Evolutionary conservation across 2,888 invertebrate genomes (phyloP).

Genomic region (Beris morrisii): DNA sequence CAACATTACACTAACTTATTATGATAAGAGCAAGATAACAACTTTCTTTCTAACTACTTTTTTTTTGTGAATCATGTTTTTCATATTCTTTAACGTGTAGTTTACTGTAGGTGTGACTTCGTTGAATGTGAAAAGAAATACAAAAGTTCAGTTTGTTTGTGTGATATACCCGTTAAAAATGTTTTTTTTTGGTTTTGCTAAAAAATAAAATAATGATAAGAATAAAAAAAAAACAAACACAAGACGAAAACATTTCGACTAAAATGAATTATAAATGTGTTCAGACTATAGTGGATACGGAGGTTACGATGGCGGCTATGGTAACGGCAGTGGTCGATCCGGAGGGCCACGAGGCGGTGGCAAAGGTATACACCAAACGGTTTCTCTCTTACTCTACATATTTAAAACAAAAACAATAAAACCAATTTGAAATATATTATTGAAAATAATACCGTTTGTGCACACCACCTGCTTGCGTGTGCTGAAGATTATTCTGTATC

Average conservation of each 20-base stretch:
- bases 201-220: conserved; percentile 4
- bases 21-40: no score
- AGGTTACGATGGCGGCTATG: conserved; percentile 86
- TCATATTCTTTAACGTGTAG: no score
- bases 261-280: conserved; percentile 32
- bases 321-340: conserved; percentile 78
- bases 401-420: conserved; percentile 4
- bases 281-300: conserved; percentile 85
- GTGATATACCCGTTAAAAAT: background rate
- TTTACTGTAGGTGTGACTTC: no score
- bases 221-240: background rate
- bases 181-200: background rate
- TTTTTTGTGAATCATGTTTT: no score
- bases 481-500: conserved; percentile 1
- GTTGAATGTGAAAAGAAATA: no score
- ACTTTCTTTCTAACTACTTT: no score
- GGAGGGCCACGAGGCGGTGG: conserved; percentile 79
- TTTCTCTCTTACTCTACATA: conserved; percentile 21
- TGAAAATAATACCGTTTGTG: conserved; percentile 36
- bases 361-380: conserved; percentile 68
- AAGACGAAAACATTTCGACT: conserved; percentile 12
- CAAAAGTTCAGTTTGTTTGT: background rate
- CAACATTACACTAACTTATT: no score
- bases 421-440: background rate
- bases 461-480: conserved; percentile 39